phyloP scores from a whole-genome alignment of 2,888 invertebrate species.

The Spilarctia lutea region DNA sequence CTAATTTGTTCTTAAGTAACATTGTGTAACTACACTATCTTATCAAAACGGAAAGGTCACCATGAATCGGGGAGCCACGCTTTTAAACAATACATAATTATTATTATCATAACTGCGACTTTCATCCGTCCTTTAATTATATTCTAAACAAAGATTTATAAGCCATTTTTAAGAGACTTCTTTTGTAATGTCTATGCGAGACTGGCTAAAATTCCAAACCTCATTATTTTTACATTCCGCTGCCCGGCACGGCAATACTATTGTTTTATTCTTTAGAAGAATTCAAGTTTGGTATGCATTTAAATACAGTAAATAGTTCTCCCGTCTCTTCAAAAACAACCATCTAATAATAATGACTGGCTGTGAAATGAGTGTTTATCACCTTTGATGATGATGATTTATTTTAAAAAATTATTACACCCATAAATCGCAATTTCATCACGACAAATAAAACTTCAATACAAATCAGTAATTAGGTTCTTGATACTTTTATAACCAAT shows the following conservation, averaged over 20 bases:
- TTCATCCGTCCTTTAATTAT: conserved; percentile 43
- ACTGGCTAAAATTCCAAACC: background rate
- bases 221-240: conserved; percentile 5
- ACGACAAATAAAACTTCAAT: background rate
- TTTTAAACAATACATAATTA: conserved; percentile 73
- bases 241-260: background rate
- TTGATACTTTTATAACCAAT: background rate
- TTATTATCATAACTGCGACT: conserved; percentile 47
- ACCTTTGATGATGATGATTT: background rate
- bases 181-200: background rate
- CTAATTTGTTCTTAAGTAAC: conserved; percentile 58
- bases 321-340: background rate
- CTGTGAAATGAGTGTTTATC: background rate
- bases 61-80: conserved; percentile 70
- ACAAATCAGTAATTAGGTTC: background rate
- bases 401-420: background rate
- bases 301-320: background rate
- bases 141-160: conserved; percentile 20
- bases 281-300: background rate
- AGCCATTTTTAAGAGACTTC: background rate
- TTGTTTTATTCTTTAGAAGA: conserved; percentile 5
- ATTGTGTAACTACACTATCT: conserved; percentile 75
- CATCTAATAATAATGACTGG: background rate
- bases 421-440: background rate
- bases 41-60: conserved; percentile 82